phyloP scores from a whole-genome alignment of 2,797 vertebrate species.

The Pantherophis alleghaniensis region DNA sequence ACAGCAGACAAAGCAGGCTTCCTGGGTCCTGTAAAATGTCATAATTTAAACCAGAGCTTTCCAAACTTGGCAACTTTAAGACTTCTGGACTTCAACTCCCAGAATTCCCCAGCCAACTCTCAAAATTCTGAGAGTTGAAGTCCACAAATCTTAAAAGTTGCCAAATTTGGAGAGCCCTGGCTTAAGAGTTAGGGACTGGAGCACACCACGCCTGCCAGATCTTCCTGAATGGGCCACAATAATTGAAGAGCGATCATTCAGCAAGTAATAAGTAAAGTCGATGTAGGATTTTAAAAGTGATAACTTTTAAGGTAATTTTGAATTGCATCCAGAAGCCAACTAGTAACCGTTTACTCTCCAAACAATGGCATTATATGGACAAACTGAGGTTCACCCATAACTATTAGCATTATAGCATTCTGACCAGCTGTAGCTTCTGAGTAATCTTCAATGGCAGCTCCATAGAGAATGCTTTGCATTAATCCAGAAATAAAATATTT shows the following conservation, averaged over 20 bases:
- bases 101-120: background rate
- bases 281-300: background rate
- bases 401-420: background rate
- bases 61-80: background rate
- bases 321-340: background rate
- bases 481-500: background rate
- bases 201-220: background rate
- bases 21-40: background rate
- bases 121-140: background rate
- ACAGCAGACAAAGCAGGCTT: background rate
- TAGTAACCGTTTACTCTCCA: background rate
- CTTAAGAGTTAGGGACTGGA: background rate
- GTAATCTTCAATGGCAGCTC: background rate
- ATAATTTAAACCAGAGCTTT: background rate
- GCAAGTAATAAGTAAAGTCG: background rate
- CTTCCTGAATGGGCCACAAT: background rate
- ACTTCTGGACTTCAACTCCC: background rate
- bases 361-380: background rate
- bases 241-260: background rate
- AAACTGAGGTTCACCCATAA: background rate
- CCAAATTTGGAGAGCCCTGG: background rate
- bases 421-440: background rate
- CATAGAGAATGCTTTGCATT: background rate
- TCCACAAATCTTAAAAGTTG: background rate
- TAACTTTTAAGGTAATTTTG: background rate